These are phyloP conservation scores for Macrosteles quadrilineatus DNA, from an alignment of 1,140 invertebrate species.

Conservation along the genomic window DNA sequence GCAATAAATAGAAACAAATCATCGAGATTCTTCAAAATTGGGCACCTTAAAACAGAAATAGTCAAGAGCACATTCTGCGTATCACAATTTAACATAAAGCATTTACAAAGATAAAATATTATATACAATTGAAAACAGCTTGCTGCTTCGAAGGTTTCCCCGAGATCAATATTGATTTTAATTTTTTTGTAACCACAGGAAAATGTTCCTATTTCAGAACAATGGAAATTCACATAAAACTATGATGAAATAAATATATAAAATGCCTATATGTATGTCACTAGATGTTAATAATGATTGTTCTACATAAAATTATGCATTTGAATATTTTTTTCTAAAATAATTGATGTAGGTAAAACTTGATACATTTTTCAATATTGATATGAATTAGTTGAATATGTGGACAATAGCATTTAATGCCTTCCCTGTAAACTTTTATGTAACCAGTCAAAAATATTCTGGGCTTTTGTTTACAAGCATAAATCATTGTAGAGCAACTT, in stretches of 20 bases:
- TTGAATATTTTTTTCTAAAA: too few relatives aligned
- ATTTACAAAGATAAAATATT: constrained; percentile 3
- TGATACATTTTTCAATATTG: too few relatives aligned
- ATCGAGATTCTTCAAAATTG: neutral
- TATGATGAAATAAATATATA: neutral
- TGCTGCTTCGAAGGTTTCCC: neutral
- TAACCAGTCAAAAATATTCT: too few relatives aligned
- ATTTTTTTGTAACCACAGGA: neutral
- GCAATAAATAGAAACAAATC: neutral
- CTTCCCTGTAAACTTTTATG: too few relatives aligned
- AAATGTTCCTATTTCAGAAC: neutral
- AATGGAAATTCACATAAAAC: neutral
- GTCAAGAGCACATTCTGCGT: neutral
- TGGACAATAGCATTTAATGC: too few relatives aligned
- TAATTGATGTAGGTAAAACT: too few relatives aligned
- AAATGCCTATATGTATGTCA: neutral
- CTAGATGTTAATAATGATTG: neutral
- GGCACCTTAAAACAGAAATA: neutral
- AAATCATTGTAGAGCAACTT: too few relatives aligned
- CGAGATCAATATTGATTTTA: neutral
- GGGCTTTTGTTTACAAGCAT: too few relatives aligned
- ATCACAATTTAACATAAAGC: neutral
- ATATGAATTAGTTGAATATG: too few relatives aligned
- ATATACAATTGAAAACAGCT: neutral
- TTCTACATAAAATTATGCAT: neutral